Evolutionary conservation across 2,888 invertebrate species (phyloP).

Genomic region (Volucella zonaria): DNA sequence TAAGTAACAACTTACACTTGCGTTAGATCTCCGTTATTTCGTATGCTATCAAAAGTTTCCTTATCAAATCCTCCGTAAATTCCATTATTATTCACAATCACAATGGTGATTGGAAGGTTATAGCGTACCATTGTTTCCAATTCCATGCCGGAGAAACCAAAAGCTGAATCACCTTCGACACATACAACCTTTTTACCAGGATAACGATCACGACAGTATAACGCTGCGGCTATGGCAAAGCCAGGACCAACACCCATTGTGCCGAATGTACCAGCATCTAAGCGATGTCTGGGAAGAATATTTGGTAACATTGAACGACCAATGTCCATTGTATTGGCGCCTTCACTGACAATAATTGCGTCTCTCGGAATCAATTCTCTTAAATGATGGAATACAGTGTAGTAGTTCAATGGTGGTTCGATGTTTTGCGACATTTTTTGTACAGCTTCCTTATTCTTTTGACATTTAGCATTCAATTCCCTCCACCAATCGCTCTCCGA

Average conservation of each 20-base stretch:
- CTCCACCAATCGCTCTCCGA: constrained; percentile 90
- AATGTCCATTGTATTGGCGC: constrained; percentile 99
- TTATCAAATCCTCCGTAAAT: constrained; percentile 94
- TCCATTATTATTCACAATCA: constrained; percentile 97
- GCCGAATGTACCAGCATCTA: constrained; percentile 98
- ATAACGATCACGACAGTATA: constrained; percentile 92
- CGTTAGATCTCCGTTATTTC: constrained; percentile 87
- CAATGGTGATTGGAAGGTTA: constrained; percentile 93
- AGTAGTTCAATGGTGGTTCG: constrained; percentile 94
- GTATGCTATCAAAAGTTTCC: constrained; percentile 88
- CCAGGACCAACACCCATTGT: constrained; percentile 98
- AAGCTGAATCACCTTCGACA: constrained; percentile 98
- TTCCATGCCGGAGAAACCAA: constrained; percentile 99
- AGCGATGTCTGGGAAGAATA: constrained; percentile 90
- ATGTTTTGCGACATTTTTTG: constrained; percentile 88
- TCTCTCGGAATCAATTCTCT: constrained; percentile 90
- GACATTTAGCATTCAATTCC: constrained; percentile 87
- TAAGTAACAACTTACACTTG: constrained; percentile 86
- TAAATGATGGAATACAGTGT: constrained; percentile 93
- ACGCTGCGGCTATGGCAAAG: constrained; percentile 95
- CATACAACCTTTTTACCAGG: constrained; percentile 94
- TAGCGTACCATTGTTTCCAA: constrained; percentile 98
- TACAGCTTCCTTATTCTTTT: constrained; percentile 88
- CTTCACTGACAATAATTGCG: constrained; percentile 96
- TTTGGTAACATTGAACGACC: constrained; percentile 95